A percentile compares a stretch with the other conserved stretches of the same genome.
Evolutionary conservation across 1,140 invertebrate species (phyloP).

Genomic region (Atta cephalotes): DNA sequence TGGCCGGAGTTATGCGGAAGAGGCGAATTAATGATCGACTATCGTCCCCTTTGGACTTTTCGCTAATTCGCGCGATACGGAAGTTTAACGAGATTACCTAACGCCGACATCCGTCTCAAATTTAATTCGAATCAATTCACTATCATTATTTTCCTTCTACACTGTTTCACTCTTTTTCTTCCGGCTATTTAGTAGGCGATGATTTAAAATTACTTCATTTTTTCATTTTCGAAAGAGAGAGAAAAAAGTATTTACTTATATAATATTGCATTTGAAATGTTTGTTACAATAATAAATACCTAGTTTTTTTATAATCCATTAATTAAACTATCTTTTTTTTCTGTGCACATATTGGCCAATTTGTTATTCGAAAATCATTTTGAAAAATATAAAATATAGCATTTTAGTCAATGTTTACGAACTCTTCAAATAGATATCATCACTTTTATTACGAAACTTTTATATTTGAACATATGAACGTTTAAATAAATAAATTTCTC

Average conservation of each 20-base stretch:
- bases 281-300: not conserved
- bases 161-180: slow-evolving; percentile 29
- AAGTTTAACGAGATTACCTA: slow-evolving; percentile 59
- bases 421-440: not conserved
- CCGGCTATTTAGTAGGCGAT: slow-evolving; percentile 32
- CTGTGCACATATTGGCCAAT: not conserved
- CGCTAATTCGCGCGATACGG: slow-evolving; percentile 60
- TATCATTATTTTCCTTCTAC: slow-evolving; percentile 48
- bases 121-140: slow-evolving; percentile 62
- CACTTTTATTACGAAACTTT: not conserved
- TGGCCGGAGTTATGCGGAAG: not conserved
- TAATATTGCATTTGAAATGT: not conserved
- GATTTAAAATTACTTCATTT: slow-evolving; percentile 34
- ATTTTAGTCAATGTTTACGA: not conserved
- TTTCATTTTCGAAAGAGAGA: not conserved
- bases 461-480: not conserved
- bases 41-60: slow-evolving; percentile 59
- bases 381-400: not conserved
- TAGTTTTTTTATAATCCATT: not conserved
- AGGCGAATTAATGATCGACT: slow-evolving; percentile 49
- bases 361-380: not conserved
- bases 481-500: not conserved
- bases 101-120: slow-evolving; percentile 35
- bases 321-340: not conserved
- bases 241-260: not conserved